phyloP scores from a whole-genome alignment of 1,140 invertebrate genomes.

The Temnothorax nylanderi region DNA sequence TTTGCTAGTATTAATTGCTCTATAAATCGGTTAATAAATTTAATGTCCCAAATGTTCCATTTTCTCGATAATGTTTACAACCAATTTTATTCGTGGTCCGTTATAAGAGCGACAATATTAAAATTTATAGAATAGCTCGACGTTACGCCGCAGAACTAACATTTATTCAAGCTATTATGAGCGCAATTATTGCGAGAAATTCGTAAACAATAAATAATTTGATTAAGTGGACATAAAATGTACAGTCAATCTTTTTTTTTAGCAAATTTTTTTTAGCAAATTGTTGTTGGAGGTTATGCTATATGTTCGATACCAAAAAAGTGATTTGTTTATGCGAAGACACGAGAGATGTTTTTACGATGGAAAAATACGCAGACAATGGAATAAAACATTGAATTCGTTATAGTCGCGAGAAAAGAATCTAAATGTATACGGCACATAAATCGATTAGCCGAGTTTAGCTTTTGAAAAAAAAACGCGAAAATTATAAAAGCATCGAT shows the following conservation, averaged over 20 bases:
- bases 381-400: conserved; percentile 53
- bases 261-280: background rate
- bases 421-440: conserved; percentile 62
- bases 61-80: background rate
- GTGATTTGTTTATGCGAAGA: background rate
- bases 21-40: conserved; percentile 9
- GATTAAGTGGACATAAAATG: background rate
- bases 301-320: background rate
- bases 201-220: background rate
- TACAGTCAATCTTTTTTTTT: background rate
- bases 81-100: background rate
- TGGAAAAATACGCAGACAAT: background rate
- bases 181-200: background rate
- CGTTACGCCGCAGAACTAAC: background rate
- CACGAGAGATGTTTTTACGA: background rate
- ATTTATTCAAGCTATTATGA: background rate
- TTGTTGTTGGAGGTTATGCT: background rate
- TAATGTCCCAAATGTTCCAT: background rate
- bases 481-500: conserved; percentile 54
- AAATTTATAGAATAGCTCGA: background rate
- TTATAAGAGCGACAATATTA: background rate
- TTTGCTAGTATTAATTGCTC: background rate
- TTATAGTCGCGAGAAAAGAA: conserved; percentile 50
- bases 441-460: conserved; percentile 64
- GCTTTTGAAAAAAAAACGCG: conserved; percentile 15